A percentile compares a stretch with the other conserved stretches of the same genome.
Conservation (phyloP, 2,113 vertebrate genomes). For the Python bivittatus region DNA sequence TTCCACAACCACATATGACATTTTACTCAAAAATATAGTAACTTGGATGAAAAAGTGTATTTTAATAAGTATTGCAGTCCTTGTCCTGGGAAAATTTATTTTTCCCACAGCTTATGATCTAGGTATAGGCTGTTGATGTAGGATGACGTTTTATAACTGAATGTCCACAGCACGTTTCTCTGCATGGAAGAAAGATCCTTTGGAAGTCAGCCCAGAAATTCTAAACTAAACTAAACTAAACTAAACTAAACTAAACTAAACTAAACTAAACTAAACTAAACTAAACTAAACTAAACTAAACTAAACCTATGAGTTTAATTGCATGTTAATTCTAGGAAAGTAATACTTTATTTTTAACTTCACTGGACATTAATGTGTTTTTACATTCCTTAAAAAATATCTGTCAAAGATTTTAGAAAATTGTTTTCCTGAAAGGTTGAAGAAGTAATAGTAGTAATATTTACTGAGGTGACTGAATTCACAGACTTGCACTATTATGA, state of each 20-base stretch:
- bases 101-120: slow-evolving; percentile 9
- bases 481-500: too few species aligned
- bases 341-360: background rate
- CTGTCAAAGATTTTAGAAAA: background rate
- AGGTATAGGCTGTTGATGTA: too few species aligned
- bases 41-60: background rate
- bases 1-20: background rate
- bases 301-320: background rate
- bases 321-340: background rate
- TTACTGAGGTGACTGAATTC: background rate
- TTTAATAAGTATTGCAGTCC: background rate
- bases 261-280: slow-evolving; percentile 61
- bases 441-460: background rate
- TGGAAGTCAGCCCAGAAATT: slow-evolving; percentile 13
- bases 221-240: slow-evolving; percentile 63
- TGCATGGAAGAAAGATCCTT: background rate
- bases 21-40: background rate
- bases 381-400: background rate
- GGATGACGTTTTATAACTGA: background rate
- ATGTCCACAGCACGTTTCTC: background rate
- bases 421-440: background rate
- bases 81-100: background rate
- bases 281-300: background rate
- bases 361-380: background rate
- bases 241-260: background rate